Evolutionary conservation across 2,797 vertebrate genomes (phyloP), one percentile per base, ranked within the genome.

Genomic region (Gambelia wislizenii): DNA sequence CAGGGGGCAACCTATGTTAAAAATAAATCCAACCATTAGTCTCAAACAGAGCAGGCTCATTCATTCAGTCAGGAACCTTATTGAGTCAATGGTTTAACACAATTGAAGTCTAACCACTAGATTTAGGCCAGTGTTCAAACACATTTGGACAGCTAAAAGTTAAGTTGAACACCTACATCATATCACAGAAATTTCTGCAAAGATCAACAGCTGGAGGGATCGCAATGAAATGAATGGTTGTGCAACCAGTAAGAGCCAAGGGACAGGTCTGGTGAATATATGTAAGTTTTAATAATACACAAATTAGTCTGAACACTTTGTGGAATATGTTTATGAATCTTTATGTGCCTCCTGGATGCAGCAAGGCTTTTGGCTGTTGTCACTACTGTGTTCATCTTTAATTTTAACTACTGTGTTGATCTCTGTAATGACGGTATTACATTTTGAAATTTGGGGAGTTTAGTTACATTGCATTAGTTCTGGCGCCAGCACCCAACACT

Each of bases 281-380:
- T 2, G 52, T 42, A 86, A 47, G 33, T 67, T 86, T 77, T 79
- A 64, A 86, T 79, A 52, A 79, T 79, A 6, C 59, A 67, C 18
- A 42, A 79, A 86, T 79, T 69, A 86, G 77, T 79, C 76, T 69
- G 64, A 82, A 82, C 54, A 27, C 30, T 74, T 82, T 87, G 36
- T 59, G 69, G 42, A 87, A 74, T 69, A 52, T 75, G 47, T 47
- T 59, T 72, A 47, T 30, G 13, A 69, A 52, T 82, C 14, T 47
- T 44, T 56, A 61, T 30, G 13, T 61, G 39, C 74, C 22, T 47
- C 52, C 25, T 61, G 69, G 36, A 74, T 74, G 54, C 54, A 47
- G 44, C 30, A 82, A 47, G 69, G 42, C 54, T 69, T 82, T 81
- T 82, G 67, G 69, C 79, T 74, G 18, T 47, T 61, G 69, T 74